Percentiles rank a stretch among this genome's conserved stretches.
These are phyloP conservation scores for Rhabdophis nuchalis DNA, from an alignment of 2,797 vertebrate genomes.

Conservation along the genomic window DNA sequence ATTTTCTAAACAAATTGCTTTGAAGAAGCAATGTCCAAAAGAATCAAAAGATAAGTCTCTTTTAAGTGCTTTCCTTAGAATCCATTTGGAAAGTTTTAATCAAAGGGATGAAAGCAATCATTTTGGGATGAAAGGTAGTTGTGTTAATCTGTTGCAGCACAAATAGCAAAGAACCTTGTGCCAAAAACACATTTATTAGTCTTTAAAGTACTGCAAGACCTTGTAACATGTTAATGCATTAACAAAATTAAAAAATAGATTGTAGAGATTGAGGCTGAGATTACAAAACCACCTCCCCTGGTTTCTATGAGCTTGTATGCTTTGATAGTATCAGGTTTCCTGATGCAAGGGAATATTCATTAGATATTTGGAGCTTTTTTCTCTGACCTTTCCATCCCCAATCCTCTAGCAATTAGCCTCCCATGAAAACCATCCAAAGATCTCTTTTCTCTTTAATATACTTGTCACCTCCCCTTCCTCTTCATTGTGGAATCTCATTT, in stretches of 20 bases:
- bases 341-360: slow-evolving; percentile 6
- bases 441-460: neutral
- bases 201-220: neutral
- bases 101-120: neutral
- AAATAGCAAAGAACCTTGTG: neutral
- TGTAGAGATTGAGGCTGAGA: neutral
- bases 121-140: neutral
- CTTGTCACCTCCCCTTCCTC: slow-evolving; percentile 5
- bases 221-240: neutral
- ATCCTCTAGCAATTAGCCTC: neutral
- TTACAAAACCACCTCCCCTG: slow-evolving; percentile 51
- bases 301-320: slow-evolving; percentile 8
- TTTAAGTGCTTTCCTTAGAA: neutral
- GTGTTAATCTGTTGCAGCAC: neutral
- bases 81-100: neutral
- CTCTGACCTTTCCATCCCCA: neutral
- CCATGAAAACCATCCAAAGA: neutral
- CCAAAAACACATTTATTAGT: neutral
- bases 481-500: slow-evolving; percentile 42
- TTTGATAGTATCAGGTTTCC: slow-evolving; percentile 42
- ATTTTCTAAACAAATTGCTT: neutral
- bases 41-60: neutral
- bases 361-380: neutral
- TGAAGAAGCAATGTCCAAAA: slow-evolving; percentile 25
- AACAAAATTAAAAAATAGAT: neutral